Evolutionary conservation across 2,797 vertebrate genomes (phyloP).

Genomic region (Syngnathus rostellatus): DNA sequence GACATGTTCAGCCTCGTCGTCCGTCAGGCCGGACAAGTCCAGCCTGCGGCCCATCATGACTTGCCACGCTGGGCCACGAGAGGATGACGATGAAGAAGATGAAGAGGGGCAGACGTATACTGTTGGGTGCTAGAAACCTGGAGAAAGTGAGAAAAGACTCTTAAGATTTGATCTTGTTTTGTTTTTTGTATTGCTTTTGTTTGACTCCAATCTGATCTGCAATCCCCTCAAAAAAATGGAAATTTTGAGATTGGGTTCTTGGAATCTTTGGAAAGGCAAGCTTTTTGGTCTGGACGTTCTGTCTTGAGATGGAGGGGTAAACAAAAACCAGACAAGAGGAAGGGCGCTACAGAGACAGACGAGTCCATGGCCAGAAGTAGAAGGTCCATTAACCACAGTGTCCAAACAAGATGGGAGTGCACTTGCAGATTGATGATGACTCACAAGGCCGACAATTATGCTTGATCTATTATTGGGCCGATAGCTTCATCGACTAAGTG

Average conservation of each 20-base stretch:
- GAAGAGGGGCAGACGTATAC: constrained; percentile 9
- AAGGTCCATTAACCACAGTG: constrained; percentile 42
- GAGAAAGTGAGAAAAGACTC: not conserved
- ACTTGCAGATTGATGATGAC: constrained; percentile 41
- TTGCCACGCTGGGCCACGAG: constrained; percentile 28
- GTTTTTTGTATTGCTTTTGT: not conserved
- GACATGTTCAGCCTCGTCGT: constrained; percentile 90
- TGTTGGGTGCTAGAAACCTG: constrained; percentile 57
- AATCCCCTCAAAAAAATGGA: not conserved
- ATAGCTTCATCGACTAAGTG: constrained; percentile 31
- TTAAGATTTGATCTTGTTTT: not conserved
- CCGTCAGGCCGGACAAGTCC: constrained; percentile 88
- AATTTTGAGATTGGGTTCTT: not conserved
- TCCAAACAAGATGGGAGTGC: constrained; percentile 47
- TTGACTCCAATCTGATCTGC: not conserved
- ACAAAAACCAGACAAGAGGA: constrained; percentile 9
- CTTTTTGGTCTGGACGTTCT: not conserved
- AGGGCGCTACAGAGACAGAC: constrained; percentile 21
- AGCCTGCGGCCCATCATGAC: constrained; percentile 86
- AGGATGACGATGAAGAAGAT: constrained; percentile 12
- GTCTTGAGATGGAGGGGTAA: not conserved
- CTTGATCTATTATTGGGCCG: constrained; percentile 43
- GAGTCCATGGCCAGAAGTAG: constrained; percentile 31
- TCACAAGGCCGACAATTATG: constrained; percentile 51
- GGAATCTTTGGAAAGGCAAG: not conserved